Evolutionary conservation across 2,888 invertebrate species (phyloP).

Genomic region (Dione vanillae): DNA sequence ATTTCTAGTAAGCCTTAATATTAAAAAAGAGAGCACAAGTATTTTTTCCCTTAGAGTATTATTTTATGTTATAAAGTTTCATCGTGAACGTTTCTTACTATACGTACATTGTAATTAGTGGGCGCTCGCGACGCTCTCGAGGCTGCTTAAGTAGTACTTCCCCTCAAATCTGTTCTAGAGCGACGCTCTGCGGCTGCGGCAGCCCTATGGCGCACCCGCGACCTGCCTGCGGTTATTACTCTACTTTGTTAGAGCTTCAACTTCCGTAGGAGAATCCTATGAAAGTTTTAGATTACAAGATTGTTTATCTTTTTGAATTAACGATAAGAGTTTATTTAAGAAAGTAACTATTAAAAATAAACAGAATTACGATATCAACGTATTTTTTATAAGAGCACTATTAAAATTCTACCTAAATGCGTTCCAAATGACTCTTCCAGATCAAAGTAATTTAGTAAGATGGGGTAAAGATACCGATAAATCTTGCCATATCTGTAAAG

Average conservation of each 20-base stretch:
- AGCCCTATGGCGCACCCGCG: neutral
- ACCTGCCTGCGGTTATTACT: constrained; percentile 11
- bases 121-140: neutral
- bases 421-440: too few relatives aligned
- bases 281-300: too few relatives aligned
- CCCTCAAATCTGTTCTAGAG: neutral
- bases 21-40: neutral
- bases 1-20: neutral
- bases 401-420: too few relatives aligned
- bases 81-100: neutral
- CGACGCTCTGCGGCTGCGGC: constrained; percentile 3
- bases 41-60: neutral
- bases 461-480: too few relatives aligned
- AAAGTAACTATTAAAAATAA: too few relatives aligned
- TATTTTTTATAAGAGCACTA: too few relatives aligned
- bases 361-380: too few relatives aligned
- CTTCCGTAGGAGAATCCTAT: too few relatives aligned
- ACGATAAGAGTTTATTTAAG: too few relatives aligned
- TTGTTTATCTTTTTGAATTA: too few relatives aligned
- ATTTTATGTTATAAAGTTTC: constrained; percentile 2
- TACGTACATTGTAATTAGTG: neutral
- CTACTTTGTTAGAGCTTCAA: neutral
- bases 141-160: neutral
- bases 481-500: too few relatives aligned
- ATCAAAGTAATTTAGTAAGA: too few relatives aligned